Conservation (phyloP, 2,113 vertebrate species). For the Megaceryle maxima region DNA sequence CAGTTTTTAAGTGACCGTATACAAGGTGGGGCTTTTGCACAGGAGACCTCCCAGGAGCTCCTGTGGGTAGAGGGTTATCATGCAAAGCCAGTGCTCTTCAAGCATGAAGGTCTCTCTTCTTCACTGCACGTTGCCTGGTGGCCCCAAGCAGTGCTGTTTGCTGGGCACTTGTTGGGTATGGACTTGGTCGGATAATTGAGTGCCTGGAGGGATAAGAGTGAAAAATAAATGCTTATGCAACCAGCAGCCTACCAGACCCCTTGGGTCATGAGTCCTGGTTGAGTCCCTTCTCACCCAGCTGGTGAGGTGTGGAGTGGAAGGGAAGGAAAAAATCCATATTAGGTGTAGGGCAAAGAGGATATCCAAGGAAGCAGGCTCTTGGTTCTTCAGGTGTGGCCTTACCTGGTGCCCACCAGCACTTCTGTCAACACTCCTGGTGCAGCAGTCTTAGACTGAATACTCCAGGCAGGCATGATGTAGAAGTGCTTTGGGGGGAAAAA, state of each 20-base stretch:
- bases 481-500: background rate
- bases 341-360: background rate
- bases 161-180: background rate
- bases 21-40: background rate
- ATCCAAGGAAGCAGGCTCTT: background rate
- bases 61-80: background rate
- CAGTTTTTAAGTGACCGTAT: background rate
- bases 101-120: background rate
- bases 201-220: background rate
- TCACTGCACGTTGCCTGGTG: background rate
- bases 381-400: background rate
- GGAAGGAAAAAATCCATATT: background rate
- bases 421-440: background rate
- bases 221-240: background rate
- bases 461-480: rapidly evolving
- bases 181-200: background rate
- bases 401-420: background rate
- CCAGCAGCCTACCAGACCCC: background rate
- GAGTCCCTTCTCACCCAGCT: background rate
- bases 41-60: background rate
- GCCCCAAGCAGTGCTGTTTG: background rate
- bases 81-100: background rate
- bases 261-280: rapidly evolving
- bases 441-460: rapidly evolving
- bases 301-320: background rate